Evolutionary conservation across 2,113 vertebrate species (phyloP).

Genomic region (Nothobranchius kuhntae): DNA sequence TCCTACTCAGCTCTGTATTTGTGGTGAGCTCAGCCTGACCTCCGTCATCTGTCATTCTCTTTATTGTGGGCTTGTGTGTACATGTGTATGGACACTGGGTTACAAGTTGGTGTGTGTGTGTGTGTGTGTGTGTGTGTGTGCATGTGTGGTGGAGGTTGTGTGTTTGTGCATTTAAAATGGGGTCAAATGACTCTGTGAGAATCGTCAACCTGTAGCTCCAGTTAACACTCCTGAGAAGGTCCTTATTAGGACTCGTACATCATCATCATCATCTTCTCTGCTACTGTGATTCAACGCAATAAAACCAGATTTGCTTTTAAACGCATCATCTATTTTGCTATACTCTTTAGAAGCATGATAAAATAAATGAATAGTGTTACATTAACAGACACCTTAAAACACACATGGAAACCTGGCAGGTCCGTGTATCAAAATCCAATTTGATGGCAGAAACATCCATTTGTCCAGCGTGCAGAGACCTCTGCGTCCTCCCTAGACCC

Average conservation of each 20-base stretch:
- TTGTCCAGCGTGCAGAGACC: too few species aligned
- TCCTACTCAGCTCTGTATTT: conserved; percentile 29
- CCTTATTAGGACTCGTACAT: not conserved
- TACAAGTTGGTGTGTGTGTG: not conserved
- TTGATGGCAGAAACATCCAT: not conserved
- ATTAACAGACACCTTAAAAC: too few species aligned
- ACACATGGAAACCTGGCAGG: too few species aligned
- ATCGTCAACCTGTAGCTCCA: conserved; percentile 51
- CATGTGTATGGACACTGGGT: conserved; percentile 56
- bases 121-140: not conserved
- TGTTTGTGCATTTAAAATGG: conserved; percentile 32
- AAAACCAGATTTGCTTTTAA: not conserved
- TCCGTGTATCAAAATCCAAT: too few species aligned
- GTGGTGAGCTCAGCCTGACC: conserved; percentile 42
- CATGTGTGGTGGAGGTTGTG: too few species aligned
- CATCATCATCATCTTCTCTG: not conserved
- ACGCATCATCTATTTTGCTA: not conserved
- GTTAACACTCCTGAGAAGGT: conserved; percentile 10
- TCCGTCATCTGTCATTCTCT: conserved; percentile 30
- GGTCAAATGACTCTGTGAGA: conserved; percentile 24
- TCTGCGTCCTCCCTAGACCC: too few species aligned
- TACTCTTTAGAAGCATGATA: too few species aligned
- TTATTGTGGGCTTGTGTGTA: conserved; percentile 1
- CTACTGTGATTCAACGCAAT: rapidly evolving
- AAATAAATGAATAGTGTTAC: too few species aligned